Conservation (phyloP, 2,888 invertebrate species). For the Rambutsinella grinnellia region DNA sequence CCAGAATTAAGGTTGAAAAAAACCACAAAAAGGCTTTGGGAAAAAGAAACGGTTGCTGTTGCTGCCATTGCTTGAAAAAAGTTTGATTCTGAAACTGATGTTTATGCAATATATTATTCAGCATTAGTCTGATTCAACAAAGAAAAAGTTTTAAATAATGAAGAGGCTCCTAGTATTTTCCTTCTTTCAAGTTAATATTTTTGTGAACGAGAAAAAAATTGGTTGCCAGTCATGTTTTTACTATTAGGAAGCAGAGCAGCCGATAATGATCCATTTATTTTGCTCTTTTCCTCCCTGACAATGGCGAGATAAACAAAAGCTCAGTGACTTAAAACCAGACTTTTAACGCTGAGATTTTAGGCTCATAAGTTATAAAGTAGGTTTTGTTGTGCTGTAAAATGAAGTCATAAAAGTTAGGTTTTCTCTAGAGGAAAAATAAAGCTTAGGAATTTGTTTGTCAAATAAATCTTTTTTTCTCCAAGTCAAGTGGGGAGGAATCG, state of each 20-base stretch:
- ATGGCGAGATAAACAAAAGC: no score
- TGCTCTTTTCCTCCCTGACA: slow-evolving; percentile 20
- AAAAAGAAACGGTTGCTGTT: slow-evolving; percentile 48
- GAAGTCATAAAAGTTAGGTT: background rate
- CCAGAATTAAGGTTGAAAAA: slow-evolving; percentile 50
- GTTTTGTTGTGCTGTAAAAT: no score
- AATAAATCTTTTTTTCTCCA: slow-evolving; percentile 60
- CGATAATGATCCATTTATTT: slow-evolving; percentile 51
- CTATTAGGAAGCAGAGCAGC: slow-evolving; percentile 44
- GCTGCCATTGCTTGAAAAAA: no score
- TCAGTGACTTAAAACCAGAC: no score
- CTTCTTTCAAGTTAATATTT: slow-evolving; percentile 14
- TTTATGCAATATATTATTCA: no score
- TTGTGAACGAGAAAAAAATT: slow-evolving; percentile 35
- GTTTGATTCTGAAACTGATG: no score
- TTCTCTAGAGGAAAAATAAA: slow-evolving; percentile 21
- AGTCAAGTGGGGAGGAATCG: slow-evolving; percentile 12
- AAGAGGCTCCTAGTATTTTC: slow-evolving; percentile 9
- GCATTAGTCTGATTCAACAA: background rate
- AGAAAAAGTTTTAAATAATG: slow-evolving; percentile 7
- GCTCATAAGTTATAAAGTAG: background rate
- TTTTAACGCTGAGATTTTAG: background rate
- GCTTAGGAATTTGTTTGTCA: slow-evolving; percentile 45
- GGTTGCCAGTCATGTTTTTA: slow-evolving; percentile 49
- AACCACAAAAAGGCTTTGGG: slow-evolving; percentile 41